Evolutionary conservation across 2,113 vertebrate genomes (phyloP), one percentile per base, ranked within the genome.

Genomic region (Hippocampus barbouri): DNA sequence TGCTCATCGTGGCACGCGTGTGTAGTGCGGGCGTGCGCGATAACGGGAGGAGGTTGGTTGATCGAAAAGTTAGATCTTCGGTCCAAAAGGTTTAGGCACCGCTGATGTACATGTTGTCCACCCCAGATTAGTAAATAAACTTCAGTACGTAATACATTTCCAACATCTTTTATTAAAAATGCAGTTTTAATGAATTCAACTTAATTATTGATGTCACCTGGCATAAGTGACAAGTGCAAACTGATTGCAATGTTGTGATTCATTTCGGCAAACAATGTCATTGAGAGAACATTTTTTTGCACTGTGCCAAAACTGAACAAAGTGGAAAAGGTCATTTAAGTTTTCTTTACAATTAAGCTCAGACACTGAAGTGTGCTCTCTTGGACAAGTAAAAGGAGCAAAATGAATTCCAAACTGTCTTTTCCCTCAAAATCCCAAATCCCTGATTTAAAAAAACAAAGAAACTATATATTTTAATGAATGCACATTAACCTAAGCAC

Each of bases 371-470:
- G 23, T 23, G 16, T 5, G 14, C 43, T 68, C 4, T 23, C 1
- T n/a, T 47, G 23, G 4, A 53, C 60, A 16, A 54, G 40, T 25
- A 27, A 30, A 54, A 51, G 15, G 6, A 61, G 16, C 15, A 41
- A 2, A 61, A 53, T 27, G 10, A 56, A 14, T 65, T 11, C 34
- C 30, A 15, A 25, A 62, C 1, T 47, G 12, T 71, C 5, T 11
- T 34, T 73, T 74, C 40, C 61, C 30, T 65, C 2, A 5, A 14
- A 67, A 75, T 23, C 27, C 3, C 7, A 14, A 65, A 70, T 20
- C 27, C 87, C 86, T 81, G 81, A 89, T 38, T 38, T 79, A 80
- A 70, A 18, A 70, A 71, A 23, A 65, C n/a, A n/a, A 25, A 25
- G 1, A n/a, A 10, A 34, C 4, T 4, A 9, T 11, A n/a, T 41